Evolutionary conservation across 2,888 invertebrate genomes (phyloP).

Genomic region (Globia sparganii): DNA sequence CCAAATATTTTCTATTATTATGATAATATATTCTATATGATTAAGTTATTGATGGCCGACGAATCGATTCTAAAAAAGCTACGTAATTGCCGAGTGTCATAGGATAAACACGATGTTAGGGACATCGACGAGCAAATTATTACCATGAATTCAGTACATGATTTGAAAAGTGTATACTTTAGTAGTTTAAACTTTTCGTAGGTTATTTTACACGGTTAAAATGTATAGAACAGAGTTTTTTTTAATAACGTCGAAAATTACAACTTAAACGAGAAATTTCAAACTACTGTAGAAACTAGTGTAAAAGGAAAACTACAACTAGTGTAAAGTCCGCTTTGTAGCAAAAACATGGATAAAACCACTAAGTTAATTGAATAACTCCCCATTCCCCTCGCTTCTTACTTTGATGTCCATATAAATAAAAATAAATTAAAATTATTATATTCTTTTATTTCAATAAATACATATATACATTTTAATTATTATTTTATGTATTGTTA

Average conservation of each 20-base stretch:
- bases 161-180: not conserved
- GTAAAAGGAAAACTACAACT: not conserved
- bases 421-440: no score
- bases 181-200: not conserved
- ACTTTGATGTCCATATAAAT: not conserved
- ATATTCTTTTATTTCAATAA: no score
- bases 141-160: not conserved
- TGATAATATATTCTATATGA: not conserved
- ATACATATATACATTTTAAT: no score
- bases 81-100: not conserved
- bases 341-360: not conserved
- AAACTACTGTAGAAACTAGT: no score
- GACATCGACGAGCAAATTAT: not conserved
- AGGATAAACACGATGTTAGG: not conserved
- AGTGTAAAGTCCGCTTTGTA: not conserved
- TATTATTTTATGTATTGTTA: no score
- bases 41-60: not conserved
- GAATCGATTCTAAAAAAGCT: not conserved
- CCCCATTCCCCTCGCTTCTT: no score
- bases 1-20: not conserved
- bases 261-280: not conserved
- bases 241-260: not conserved
- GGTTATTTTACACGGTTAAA: not conserved
- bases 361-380: not conserved
- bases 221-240: not conserved